These are phyloP conservation scores for Acronicta psi DNA, from an alignment of 2,888 invertebrate genomes.

Conservation along the genomic window DNA sequence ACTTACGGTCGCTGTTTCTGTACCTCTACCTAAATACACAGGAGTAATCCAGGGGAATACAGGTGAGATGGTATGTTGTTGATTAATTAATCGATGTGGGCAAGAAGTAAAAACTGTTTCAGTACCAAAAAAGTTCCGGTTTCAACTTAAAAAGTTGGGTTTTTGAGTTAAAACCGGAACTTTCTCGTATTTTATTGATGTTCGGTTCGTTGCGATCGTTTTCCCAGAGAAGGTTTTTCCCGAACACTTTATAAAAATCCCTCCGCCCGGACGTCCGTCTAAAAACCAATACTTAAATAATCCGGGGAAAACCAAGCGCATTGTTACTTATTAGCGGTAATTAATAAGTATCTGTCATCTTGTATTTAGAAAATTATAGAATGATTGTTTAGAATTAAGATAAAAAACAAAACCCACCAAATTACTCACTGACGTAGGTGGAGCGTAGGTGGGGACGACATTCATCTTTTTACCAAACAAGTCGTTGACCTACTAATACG, in stretches of 20 bases:
- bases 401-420: slow-evolving; percentile 24
- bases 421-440: slow-evolving; percentile 13
- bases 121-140: no score
- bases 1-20: no score
- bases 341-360: slow-evolving; percentile 1
- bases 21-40: no score
- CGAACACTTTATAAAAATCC: not conserved
- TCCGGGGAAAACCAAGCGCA: not conserved
- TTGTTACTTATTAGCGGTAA: not conserved
- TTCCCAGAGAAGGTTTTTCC: not conserved
- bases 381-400: slow-evolving; percentile 22
- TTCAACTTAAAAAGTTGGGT: no score
- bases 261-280: not conserved
- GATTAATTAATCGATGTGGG: no score
- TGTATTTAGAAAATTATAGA: slow-evolving; percentile 13
- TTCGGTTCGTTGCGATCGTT: no score
- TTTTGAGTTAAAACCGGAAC: no score
- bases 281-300: not conserved
- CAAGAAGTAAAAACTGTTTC: no score
- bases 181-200: no score
- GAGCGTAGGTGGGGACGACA: slow-evolving; percentile 25
- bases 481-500: slow-evolving; percentile 33
- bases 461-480: slow-evolving; percentile 37
- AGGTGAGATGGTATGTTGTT: no score
- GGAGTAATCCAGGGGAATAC: no score